Base-by-base conservation (phyloP, 2,888 invertebrate genomes). In the Brenthis daphne region DNA sequence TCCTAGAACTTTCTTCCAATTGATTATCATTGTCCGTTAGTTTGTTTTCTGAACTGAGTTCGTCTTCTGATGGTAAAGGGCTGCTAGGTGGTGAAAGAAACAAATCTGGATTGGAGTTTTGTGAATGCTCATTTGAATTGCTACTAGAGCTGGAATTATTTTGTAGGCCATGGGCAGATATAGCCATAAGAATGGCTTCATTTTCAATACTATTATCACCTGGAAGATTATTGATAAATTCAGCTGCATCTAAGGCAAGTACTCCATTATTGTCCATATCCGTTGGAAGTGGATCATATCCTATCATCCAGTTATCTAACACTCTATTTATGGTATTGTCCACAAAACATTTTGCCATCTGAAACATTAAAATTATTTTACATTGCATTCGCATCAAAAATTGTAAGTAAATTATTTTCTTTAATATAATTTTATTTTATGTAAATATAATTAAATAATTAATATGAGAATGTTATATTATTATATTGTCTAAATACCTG, bases 131-230 rank as follows among this genome's bases (percentile, higher is more conserved):
- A 64, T 74, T 73, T 72, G 77, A 73, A 70, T 76, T 76, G 75
- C 63, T 77, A 80, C 81, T 81, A 29, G 85, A 79, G 68, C 72
- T 81, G 13, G 83, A 81, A 57, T 86, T 85, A 73, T 88, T 91
- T 75, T 94, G 95, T 68, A 96, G 84, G 0, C 96, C 96, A 79
- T 96, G 95, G 64, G 95, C 95, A 66, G 94, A 94, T 77, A 96
- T 96, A 4, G 96, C 96, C 96, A 96, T 96, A 47, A 95, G 86
- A 67, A 96, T 96, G 1, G 95, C 96, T 81, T 95, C 95, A 79
- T 96, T 95, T 85, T 95, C 96, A 79, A 96, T 93, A 70, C 93
- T 93, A 48, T 94, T 94, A 72, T 93, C 93, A 56, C 89, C 92
- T 11, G 93, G 93, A 51, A 93, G 82, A 74, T 94, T 92, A 74